Evolutionary conservation across 1,140 invertebrate genomes (phyloP), one percentile per base, ranked within the genome.

Genomic region (Plodia interpunctella): DNA sequence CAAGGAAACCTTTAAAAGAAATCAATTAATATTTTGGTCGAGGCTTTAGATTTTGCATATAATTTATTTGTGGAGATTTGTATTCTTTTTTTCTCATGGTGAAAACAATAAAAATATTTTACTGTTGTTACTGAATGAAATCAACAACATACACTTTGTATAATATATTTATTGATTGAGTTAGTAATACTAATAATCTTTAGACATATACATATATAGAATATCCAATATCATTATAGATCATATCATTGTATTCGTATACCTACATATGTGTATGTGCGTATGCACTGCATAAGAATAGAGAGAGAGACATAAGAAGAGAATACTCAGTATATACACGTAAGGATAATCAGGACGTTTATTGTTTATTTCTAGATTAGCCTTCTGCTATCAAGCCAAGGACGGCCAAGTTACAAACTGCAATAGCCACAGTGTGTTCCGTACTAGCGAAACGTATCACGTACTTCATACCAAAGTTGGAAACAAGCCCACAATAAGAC

Each of bases 361-460:
- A 44, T 44, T 44, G 38, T 17, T 35, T 35, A 35, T 35, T 35
- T 35, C 10, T 35, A 11, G 13, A 3, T 35, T 35, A 15, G 13
- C 38, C 15, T 3, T 44, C 38, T 44, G 1, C n/a, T 13, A n/a
- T 15, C 38, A 44, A 17, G 8, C 38, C n/a, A n/a, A 44, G 1
- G 8, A 10, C 13, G 10, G 13, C 15, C 15, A 44, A 44, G 13
- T 44, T 15, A 5, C 15, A 44, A 44, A 44, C 2, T 15, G 38
- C 15, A 44, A 44, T 15, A 15, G 6, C 13, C 38, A 44, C 5
- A 44, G 3, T n/a, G 13, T 17, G 15, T n/a, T 15, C 13, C 13
- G n/a, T 17, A 15, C 38, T 44, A n/a, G 10, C n/a, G 38, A 44
- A 44, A 44, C 38, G n/a, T 44, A 44, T 44, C 38, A 44, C 38